Conservation (phyloP, 2,113 vertebrate genomes). For the Pygoscelis antarcticus region DNA sequence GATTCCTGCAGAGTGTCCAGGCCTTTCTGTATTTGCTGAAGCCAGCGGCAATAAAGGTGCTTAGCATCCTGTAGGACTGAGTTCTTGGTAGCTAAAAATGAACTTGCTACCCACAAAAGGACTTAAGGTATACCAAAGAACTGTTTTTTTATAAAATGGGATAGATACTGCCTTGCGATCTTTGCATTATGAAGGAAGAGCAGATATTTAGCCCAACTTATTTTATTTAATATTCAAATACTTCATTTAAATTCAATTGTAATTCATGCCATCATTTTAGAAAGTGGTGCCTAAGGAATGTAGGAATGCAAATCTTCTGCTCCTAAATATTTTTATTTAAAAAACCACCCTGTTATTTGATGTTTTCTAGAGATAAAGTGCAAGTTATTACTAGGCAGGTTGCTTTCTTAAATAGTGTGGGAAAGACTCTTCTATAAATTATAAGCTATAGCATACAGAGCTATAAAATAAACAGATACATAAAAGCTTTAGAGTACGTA, state of each 20-base stretch:
- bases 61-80: background rate
- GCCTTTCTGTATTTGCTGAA: background rate
- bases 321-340: background rate
- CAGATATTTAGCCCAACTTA: background rate
- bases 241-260: background rate
- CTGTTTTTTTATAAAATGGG: background rate
- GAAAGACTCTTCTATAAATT: background rate
- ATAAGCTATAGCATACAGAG: background rate
- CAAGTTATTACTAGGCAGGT: background rate
- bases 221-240: background rate
- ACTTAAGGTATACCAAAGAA: background rate
- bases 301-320: background rate
- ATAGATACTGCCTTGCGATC: background rate
- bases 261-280: background rate
- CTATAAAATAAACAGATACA: background rate
- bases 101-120: background rate
- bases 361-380: background rate
- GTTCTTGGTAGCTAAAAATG: background rate
- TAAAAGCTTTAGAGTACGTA: background rate
- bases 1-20: background rate
- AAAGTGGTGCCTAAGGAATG: background rate
- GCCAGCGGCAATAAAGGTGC: background rate
- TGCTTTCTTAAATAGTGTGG: background rate
- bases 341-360: fast-evolving
- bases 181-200: background rate